Base-by-base conservation (phyloP, 2,888 invertebrate genomes). In the Microctonus hyperodae region DNA sequence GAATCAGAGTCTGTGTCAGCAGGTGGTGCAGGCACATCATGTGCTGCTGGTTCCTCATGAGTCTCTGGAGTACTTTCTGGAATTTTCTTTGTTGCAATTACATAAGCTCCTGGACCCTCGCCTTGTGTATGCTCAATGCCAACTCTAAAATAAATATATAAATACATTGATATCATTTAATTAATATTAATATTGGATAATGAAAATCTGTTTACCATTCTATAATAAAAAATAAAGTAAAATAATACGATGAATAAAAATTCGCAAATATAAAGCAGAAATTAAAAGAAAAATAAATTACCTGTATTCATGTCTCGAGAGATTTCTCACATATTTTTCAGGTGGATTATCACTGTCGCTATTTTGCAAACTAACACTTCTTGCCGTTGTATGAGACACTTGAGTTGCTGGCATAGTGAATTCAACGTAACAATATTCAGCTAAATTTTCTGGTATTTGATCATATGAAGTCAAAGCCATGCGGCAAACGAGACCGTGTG, bases 361-460 rank as follows among this genome's bases (percentile, higher is more conserved):
- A 81, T 92, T 90, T 84, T 92, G 92, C 76, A 96, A 90, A 80
- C 95, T 94, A 56, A 96, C 96, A 74, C 97, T 98, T 75, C 99
- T 89, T 74, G 97, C 94, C 40, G 97, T 98, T 64, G 96, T 96
- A 85, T 98, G 98, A 68, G 96, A 96, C 61, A 91, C 92, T 82
- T 97, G 97, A 40, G 97, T 96, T 73, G 96, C 93, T 37, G 99
- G 98, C 98, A 99, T 99, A 57, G 97, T 98, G 86, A 98, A 99
- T 86, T 98, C 97, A 35, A 98, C 97, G 82, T 90, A 90, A 75
- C 95, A 94, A 85, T 90, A 92, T 74, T 92, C 92, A 70, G 96
- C 92, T 83, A 98, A 88, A 84, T 93, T 91, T 72, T 95, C 96
- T 28, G 99, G 99, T 81, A 98, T 91, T 86, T 97, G 95, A 86